Base-by-base conservation (phyloP, 2,797 vertebrate species). In the Manis pentadactyla region DNA sequence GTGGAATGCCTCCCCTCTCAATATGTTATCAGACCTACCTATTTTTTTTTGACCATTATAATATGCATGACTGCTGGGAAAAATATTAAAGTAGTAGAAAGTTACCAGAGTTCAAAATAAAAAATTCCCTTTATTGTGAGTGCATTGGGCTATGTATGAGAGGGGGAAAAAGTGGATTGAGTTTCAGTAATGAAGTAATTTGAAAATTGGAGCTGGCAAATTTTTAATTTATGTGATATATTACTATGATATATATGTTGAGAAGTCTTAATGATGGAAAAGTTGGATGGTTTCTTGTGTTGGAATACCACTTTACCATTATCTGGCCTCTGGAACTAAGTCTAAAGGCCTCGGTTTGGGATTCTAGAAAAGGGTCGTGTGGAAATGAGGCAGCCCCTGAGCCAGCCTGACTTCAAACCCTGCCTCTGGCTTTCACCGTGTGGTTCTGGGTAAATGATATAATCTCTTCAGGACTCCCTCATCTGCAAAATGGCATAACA, bases 171-270 rank as follows among this genome's bases (percentile, higher is more conserved):
- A 83, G 7, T 73, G 79, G 55, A 61, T 0, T 57, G 64, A 61
- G 53, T 94, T 90, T 55, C 71, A 64, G 5, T 57, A 46, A 59
- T 87, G 37, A 87, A 79, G 84, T 79, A n/a, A 79, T 53, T 79
- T 90, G 77, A 90, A 84, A 92, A 84, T 84, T n/a, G 57, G 27
- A 57, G 31, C 64, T 64, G 51, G 63, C 63, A 87, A n/a, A 73
- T 57, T 75, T 91, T 91, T 59, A 49, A 82, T 31, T 53, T 66
- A n/a, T 63, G 57, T 64, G 42, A 61, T n/a, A 59, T 29, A 31
- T 42, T 57, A 71, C 63, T 74, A 49, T 5, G 39, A 51, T 59
- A 31, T 31, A 34, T 90, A 59, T n/a, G 18, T 55, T 77, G 68
- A 42, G 78, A 78, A 49, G 68, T 66, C 83, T 91, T 37, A 53